Evolutionary conservation across 2,113 vertebrate genomes (phyloP), one percentile per base, ranked within the genome.

Genomic region (Sylvia atricapilla): DNA sequence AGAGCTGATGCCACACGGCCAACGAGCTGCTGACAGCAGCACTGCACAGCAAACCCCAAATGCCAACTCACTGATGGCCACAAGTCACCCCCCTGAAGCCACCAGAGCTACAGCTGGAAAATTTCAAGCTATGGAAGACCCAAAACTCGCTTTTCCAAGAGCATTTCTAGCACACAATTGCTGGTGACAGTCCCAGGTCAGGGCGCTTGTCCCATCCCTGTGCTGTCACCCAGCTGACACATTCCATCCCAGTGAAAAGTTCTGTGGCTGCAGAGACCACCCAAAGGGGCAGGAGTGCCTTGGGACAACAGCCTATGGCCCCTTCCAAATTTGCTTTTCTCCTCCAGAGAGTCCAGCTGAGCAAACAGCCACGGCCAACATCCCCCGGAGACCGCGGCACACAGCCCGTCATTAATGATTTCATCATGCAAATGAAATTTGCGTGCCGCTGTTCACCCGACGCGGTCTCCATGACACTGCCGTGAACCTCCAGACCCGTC

Each of bases 351-450:
- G 84, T 50, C 84, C 87, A 60, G 63, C 84, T 81, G 50, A 94
- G 73, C 94, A 83, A 95, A 86, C 52, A 96, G 44, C 43, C n/a
- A 66, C n/a, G 9, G n/a, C 83, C 86, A 96, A 35, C 78, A 88
- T 55, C 46, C 39, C 50, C 15, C 1, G 28, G 84, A 62, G 49
- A 74, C 55, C 64, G 46, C 43, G 4, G 11, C 59, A 55, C 85
- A 77, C 72, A 90, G 3, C 23, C 37, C 81, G 4, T 53, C 91
- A 12, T 55, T 60, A 77, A 91, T 0, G 31, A 84, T 17, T 81
- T 86, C 55, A 37, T 90, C 46, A 91, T 9, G 47, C 50, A 94
- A 96, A 93, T 5, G 21, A 37, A 37, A 37, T 60, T 37, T 60
- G n/a, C 35, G 5, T 25, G 6, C 12, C 88, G 72, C 86, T 67